phyloP scores from a whole-genome alignment of 2,113 vertebrate genomes.

The Vimba vimba region DNA sequence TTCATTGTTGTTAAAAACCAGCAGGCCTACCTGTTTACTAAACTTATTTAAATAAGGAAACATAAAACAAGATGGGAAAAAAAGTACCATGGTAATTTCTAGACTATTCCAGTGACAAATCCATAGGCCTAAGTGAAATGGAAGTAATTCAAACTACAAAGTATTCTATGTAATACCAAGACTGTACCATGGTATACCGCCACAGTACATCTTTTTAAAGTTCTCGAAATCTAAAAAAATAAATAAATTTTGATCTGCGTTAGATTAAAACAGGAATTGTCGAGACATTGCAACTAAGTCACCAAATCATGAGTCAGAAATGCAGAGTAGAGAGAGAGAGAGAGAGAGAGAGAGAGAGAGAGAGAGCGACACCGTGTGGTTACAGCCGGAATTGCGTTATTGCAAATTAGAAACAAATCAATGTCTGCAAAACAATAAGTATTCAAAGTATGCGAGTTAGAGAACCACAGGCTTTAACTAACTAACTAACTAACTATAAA shows the following conservation, averaged over 20 bases:
- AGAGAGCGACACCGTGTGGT: conserved; percentile 59
- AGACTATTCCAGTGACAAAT: background rate
- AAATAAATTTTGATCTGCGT: background rate
- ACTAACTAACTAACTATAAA: background rate
- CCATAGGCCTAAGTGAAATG: no score
- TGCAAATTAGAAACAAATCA: background rate
- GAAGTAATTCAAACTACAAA: no score
- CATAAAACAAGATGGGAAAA: background rate
- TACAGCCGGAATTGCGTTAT: conserved; percentile 29
- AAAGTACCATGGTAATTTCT: background rate
- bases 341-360: conserved; percentile 3
- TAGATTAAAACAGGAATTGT: background rate
- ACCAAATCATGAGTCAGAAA: background rate
- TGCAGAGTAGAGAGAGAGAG: no score
- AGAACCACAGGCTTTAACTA: background rate
- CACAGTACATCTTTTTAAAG: background rate
- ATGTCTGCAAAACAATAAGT: background rate
- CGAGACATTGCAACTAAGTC: background rate
- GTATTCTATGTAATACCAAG: no score
- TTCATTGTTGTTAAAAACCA: background rate
- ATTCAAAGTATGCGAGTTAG: background rate
- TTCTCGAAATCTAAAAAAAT: background rate
- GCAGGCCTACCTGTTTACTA: background rate
- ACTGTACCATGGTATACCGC: no score
- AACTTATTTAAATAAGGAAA: background rate